Base-by-base conservation (phyloP, 2,888 invertebrate species). In the Loripinus fragilis region DNA sequence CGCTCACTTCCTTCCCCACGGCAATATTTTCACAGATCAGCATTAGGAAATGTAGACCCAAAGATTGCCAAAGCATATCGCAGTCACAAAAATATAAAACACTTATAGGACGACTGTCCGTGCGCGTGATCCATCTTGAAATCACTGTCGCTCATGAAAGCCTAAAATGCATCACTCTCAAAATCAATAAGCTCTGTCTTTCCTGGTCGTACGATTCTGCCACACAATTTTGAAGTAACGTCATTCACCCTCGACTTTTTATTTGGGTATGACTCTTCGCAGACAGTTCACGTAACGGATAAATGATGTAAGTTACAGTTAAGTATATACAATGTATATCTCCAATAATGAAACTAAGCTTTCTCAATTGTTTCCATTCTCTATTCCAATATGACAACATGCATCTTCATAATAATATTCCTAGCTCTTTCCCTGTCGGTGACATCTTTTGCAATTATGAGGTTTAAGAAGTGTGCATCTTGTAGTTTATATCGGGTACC, bases 21-120 rank as follows among this genome's bases (percentile, higher is more conserved):
- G 60, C 60, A 33, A 60, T 60, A 60, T 60, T 33, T 60, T 60
- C 60, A 60, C 60, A 60, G 60, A 60, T 60, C 60, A 60, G 33
- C 60, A 60, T 60, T 20, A 60, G 33, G 60, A 60, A 60, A 20
- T 60, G 60, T 33, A 60, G 7, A 33, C 30, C 17, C 23, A 60
- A 33, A 8, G 60, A 60, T 17, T 12, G 33, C 30, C 60, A 60
- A 60, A 60, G 60, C 60, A 60, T 60, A 60, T 20, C 60, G 60
- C n/a, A 20, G 60, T 60, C 33, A 60, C 60, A 60, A 12, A 60
- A 33, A 52, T 15, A 15, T 3, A 33, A 17, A 52, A 52, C 25
- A 52, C 23, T 23, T 25, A 25, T 52, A 25, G 52, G n/a, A 52
- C 52, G 25, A 12, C 60, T 60, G 60, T 60, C 60, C 60, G 60